phyloP scores from a whole-genome alignment of 2,888 invertebrate genomes.

The Rhagium mordax region DNA sequence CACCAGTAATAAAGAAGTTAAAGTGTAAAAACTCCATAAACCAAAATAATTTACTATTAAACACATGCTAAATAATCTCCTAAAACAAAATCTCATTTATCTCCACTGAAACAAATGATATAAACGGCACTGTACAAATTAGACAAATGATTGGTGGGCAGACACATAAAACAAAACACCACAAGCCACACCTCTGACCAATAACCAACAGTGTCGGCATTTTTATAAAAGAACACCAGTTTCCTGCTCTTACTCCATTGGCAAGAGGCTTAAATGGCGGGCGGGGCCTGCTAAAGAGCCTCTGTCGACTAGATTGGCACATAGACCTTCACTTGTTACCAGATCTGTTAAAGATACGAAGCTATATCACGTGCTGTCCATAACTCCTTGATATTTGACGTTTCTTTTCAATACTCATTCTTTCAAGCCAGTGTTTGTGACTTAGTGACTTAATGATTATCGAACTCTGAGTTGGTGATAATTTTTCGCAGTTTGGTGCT shows the following conservation, averaged over 20 bases:
- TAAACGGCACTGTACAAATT: conserved; percentile 64
- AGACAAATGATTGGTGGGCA: conserved; percentile 65
- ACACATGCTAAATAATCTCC: conserved; percentile 69
- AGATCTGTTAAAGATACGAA: conserved; percentile 66
- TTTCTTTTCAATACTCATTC: conserved; percentile 34
- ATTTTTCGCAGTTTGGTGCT: conserved; percentile 29
- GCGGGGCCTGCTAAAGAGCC: conserved; percentile 60
- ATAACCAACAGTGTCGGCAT: conserved; percentile 54
- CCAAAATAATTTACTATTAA: conserved; percentile 69
- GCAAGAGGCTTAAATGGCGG: conserved; percentile 51
- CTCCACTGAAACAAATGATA: conserved; percentile 68
- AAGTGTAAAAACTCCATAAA: conserved; percentile 64
- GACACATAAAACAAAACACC: conserved; percentile 51
- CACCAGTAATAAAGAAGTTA: conserved; percentile 55
- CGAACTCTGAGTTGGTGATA: background rate
- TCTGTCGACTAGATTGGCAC: conserved; percentile 60
- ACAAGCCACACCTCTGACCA: conserved; percentile 58
- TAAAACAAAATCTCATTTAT: conserved; percentile 70
- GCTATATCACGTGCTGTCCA: conserved; percentile 57
- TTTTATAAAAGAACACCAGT: conserved; percentile 56
- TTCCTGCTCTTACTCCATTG: conserved; percentile 53
- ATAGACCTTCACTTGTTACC: conserved; percentile 67
- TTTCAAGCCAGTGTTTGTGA: conserved; percentile 2
- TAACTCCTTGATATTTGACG: conserved; percentile 51
- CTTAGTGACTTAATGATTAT: conserved; percentile 35